These are phyloP conservation scores for Hyphantria cunea DNA, from an alignment of 1,140 invertebrate genomes.

Conservation along the genomic window DNA sequence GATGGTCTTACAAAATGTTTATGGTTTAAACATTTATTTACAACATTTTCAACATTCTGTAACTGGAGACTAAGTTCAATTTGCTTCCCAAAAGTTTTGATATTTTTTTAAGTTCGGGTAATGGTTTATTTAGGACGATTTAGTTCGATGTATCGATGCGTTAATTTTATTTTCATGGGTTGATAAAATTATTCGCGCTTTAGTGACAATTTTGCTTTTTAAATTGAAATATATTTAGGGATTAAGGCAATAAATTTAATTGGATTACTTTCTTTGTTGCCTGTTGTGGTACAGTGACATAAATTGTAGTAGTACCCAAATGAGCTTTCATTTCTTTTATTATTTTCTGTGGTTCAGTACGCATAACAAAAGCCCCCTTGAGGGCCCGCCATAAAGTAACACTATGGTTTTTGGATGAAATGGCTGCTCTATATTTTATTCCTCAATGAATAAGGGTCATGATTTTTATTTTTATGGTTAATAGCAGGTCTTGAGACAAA, in stretches of 20 bases:
- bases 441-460: too few relatives aligned
- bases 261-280: slow-evolving; percentile 4
- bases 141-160: slow-evolving; percentile 23
- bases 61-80: neutral
- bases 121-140: slow-evolving; percentile 28
- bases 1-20: slow-evolving; percentile 33
- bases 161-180: slow-evolving; percentile 19
- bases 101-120: slow-evolving; percentile 11
- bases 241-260: slow-evolving; percentile 15
- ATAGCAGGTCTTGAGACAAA: too few relatives aligned
- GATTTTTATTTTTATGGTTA: too few relatives aligned
- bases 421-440: too few relatives aligned
- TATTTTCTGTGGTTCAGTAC: too few relatives aligned
- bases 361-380: too few relatives aligned
- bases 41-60: slow-evolving; percentile 4
- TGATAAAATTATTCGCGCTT: slow-evolving; percentile 29
- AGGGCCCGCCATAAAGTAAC: too few relatives aligned
- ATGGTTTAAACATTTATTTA: slow-evolving; percentile 11
- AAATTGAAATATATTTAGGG: slow-evolving; percentile 22
- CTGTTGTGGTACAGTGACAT: too few relatives aligned
- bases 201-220: slow-evolving; percentile 12
- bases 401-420: too few relatives aligned
- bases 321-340: too few relatives aligned
- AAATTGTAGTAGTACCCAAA: too few relatives aligned
- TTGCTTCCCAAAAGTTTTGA: slow-evolving; percentile 6